Percentiles rank a stretch among this genome's conserved stretches.
These are phyloP conservation scores for Drosophila watanabei DNA, from an alignment of 1,140 invertebrate genomes.

Conservation along the genomic window DNA sequence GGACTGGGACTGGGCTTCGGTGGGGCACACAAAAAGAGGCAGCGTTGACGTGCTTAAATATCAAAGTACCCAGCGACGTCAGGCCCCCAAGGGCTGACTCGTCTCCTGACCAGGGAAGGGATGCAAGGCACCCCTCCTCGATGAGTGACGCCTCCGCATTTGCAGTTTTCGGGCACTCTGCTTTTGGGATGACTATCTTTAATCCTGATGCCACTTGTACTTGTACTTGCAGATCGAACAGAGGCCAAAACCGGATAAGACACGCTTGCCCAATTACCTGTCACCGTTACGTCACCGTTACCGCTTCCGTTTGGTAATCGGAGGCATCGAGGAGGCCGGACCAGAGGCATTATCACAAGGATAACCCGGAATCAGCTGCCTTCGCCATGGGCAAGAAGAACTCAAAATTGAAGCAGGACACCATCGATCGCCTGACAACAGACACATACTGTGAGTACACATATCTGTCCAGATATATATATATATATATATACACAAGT, in stretches of 20 bases:
- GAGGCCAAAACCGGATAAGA: slow-evolving; percentile 60
- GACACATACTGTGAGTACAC: slow-evolving; percentile 95
- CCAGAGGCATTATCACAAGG: slow-evolving; percentile 1
- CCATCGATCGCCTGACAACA: slow-evolving; percentile 94
- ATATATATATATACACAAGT: not conserved
- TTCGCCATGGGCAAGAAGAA: slow-evolving; percentile 94
- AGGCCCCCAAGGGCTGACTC: not conserved
- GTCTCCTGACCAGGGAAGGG: not conserved
- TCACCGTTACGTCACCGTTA: slow-evolving; percentile 20
- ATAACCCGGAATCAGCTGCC: slow-evolving; percentile 34
- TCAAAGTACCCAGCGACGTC: slow-evolving; percentile 61
- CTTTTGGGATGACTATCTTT: slow-evolving; percentile 42
- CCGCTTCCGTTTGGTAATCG: not conserved
- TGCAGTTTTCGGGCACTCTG: slow-evolving; percentile 16
- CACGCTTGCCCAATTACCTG: slow-evolving; percentile 70
- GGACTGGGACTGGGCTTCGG: not conserved
- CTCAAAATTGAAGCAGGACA: slow-evolving; percentile 96
- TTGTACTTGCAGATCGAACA: slow-evolving; percentile 68
- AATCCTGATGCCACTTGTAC: slow-evolving; percentile 64
- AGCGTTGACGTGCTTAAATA: slow-evolving; percentile 76
- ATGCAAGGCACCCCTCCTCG: slow-evolving; percentile 8
- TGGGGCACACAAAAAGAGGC: slow-evolving; percentile 42
- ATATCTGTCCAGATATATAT: not conserved
- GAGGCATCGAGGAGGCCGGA: slow-evolving; percentile 7
- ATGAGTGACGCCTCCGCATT: slow-evolving; percentile 24